Evolutionary conservation across 2,113 vertebrate species (phyloP).

Genomic region (Pollimyrus isidori): DNA sequence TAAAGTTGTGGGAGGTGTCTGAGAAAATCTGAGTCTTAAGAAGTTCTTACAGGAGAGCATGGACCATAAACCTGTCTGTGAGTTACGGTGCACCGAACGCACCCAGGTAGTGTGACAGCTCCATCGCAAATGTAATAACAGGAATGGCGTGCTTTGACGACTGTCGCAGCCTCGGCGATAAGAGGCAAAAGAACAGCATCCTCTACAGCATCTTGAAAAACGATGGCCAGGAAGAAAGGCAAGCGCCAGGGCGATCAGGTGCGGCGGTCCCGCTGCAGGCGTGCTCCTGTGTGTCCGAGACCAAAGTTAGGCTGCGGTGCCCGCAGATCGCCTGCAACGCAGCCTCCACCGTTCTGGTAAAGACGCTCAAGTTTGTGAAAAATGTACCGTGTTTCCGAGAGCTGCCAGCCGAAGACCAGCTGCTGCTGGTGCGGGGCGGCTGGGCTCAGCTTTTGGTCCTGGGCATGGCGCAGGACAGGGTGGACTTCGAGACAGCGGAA

Average conservation of each 20-base stretch:
- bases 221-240: conserved; percentile 45
- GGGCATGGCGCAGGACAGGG: conserved; percentile 83
- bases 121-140: neutral
- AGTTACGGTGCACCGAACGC: neutral
- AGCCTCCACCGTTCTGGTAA: conserved; percentile 81
- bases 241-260: conserved; percentile 34
- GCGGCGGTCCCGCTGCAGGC: conserved; percentile 50
- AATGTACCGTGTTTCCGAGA: conserved; percentile 88
- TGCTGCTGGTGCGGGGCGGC: conserved; percentile 74
- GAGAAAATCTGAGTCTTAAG: neutral
- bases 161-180: conserved; percentile 49
- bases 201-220: conserved; percentile 69
- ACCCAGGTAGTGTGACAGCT: neutral
- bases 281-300: conserved; percentile 62
- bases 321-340: conserved; percentile 83
- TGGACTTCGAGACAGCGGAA: conserved; percentile 82
- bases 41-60: conserved; percentile 11
- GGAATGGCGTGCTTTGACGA: conserved; percentile 57
- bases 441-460: conserved; percentile 87
- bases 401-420: conserved; percentile 81
- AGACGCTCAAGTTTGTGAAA: conserved; percentile 87
- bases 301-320: conserved; percentile 64
- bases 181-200: conserved; percentile 62
- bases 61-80: conserved; percentile 13
- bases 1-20: conserved; percentile 23